These are phyloP conservation scores for Anodontia alba DNA, from an alignment of 2,888 invertebrate genomes.

Conservation along the genomic window DNA sequence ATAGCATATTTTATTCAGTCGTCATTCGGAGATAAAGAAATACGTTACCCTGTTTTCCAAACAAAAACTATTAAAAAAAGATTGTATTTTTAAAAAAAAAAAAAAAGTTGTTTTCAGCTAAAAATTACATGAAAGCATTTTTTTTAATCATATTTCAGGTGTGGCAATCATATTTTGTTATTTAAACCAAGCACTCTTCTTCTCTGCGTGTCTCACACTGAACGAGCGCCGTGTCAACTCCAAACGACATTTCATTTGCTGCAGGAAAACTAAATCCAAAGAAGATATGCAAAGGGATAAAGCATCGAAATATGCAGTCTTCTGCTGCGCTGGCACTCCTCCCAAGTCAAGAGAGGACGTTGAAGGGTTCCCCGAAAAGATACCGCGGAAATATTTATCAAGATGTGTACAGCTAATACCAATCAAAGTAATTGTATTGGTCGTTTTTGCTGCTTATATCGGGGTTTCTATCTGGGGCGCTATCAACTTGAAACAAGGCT, in stretches of 20 bases:
- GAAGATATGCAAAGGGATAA: conserved; percentile 46
- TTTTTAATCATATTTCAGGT: conserved; percentile 51
- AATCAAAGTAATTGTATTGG: conserved; percentile 61
- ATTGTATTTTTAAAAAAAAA: too few relatives aligned
- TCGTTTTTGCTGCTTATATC: conserved; percentile 65
- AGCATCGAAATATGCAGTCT: conserved; percentile 6
- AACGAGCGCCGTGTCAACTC: conserved; percentile 64
- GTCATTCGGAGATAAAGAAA: too few relatives aligned
- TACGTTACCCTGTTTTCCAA: too few relatives aligned
- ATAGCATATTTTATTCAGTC: too few relatives aligned
- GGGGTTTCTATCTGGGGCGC: conserved; percentile 69
- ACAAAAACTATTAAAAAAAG: too few relatives aligned
- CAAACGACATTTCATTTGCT: conserved; percentile 65
- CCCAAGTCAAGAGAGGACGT: conserved; percentile 54
- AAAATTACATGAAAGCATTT: too few relatives aligned
- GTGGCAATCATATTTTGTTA: conserved; percentile 74
- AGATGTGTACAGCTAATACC: conserved; percentile 48
- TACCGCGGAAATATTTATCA: conserved; percentile 60
- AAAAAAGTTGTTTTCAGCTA: too few relatives aligned
- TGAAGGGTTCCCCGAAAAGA: conserved; percentile 66
- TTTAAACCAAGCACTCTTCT: conserved; percentile 72
- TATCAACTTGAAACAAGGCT: conserved; percentile 66
- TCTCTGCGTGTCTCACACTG: conserved; percentile 68
- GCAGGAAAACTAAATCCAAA: conserved; percentile 42
- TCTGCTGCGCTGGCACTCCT: conserved; percentile 80